A percentile compares a stretch with the other conserved stretches of the same genome.
Conservation (phyloP, 2,888 invertebrate species). For the Lasioglossum leucozonium region DNA sequence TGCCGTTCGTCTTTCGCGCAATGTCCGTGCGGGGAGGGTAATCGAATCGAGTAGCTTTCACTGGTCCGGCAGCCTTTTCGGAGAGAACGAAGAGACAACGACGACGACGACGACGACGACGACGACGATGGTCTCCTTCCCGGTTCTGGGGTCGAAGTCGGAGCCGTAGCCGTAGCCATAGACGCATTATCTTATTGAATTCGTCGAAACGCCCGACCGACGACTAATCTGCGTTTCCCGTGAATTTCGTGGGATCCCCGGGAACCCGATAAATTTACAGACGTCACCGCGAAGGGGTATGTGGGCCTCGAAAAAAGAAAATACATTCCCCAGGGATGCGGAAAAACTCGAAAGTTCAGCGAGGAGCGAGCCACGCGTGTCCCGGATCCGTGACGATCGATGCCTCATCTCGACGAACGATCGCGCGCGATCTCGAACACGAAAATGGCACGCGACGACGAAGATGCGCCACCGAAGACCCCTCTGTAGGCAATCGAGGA, state of each 20-base stretch:
- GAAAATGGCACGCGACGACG: background rate
- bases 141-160: background rate
- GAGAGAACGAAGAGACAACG: background rate
- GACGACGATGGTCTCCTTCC: background rate
- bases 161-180: background rate
- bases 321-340: too few relatives aligned
- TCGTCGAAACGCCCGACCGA: background rate
- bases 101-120: too few relatives aligned
- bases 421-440: background rate
- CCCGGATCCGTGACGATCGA: background rate
- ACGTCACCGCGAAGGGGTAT: background rate
- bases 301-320: background rate
- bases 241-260: background rate
- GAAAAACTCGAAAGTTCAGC: too few relatives aligned
- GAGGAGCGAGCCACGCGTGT: too few relatives aligned
- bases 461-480: background rate
- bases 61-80: slow-evolving; percentile 3
- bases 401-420: too few relatives aligned
- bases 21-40: background rate
- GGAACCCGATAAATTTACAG: background rate
- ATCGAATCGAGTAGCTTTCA: slow-evolving; percentile 32
- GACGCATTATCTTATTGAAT: slow-evolving; percentile 32
- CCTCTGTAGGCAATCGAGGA: background rate
- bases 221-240: slow-evolving; percentile 2
- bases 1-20: background rate